These are phyloP conservation scores for Eristalinus sepulchralis DNA, from an alignment of 2,888 invertebrate genomes.

Conservation along the genomic window DNA sequence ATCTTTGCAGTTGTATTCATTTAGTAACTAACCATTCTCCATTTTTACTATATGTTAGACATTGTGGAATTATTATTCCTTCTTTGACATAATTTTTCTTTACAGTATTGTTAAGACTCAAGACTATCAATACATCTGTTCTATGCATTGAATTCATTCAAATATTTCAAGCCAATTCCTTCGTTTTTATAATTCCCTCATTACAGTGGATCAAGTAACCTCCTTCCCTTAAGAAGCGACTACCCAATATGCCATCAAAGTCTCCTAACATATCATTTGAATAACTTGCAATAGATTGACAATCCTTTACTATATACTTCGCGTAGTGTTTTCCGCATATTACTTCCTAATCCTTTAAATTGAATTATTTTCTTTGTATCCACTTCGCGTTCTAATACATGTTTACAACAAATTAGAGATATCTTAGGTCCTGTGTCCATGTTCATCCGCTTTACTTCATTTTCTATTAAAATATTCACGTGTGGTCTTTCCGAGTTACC, in stretches of 20 bases:
- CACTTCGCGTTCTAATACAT: slow-evolving; percentile 19
- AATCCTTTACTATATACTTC: too few relatives aligned
- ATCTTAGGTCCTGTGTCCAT: slow-evolving; percentile 23
- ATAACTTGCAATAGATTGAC: too few relatives aligned
- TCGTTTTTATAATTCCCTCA: not conserved
- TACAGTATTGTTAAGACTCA: not conserved
- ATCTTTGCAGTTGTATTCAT: too few relatives aligned
- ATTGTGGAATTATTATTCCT: not conserved
- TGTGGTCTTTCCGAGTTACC: slow-evolving; percentile 29
- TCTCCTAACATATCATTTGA: not conserved
- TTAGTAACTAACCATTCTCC: not conserved
- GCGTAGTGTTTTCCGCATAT: slow-evolving; percentile 20
- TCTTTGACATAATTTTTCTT: not conserved
- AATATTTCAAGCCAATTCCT: not conserved
- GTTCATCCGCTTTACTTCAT: slow-evolving; percentile 2
- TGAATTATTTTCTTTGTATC: slow-evolving; percentile 5
- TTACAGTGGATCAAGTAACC: not conserved
- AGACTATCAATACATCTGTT: not conserved
- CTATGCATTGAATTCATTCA: not conserved
- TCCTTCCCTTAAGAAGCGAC: not conserved
- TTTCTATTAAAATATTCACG: slow-evolving; percentile 1
- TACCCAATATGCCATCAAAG: not conserved
- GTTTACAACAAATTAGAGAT: slow-evolving; percentile 5
- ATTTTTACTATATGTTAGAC: not conserved
- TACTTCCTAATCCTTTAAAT: slow-evolving; percentile 22